Percentiles rank a stretch among this genome's conserved stretches.
Conservation (phyloP, 2,888 invertebrate genomes). For the Plagiodera versicolora region DNA sequence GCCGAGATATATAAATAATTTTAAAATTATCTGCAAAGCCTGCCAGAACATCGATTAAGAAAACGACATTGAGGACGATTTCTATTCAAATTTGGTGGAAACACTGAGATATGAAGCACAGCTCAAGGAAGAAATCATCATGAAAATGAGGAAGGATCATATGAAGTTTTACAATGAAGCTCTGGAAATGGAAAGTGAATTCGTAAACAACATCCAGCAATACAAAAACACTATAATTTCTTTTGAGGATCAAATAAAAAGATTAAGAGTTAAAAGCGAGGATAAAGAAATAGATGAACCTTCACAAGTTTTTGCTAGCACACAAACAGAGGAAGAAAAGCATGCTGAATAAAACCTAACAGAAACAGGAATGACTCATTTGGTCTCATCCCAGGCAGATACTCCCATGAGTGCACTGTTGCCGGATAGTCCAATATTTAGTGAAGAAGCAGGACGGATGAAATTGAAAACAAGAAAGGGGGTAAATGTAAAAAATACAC, state of each 20-base stretch:
- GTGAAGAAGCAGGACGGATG: background rate
- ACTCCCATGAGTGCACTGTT: background rate
- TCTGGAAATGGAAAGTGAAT: too few species aligned
- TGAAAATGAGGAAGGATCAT: background rate
- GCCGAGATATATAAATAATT: background rate
- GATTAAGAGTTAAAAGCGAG: too few species aligned
- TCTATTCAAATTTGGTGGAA: background rate
- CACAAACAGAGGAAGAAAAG: too few species aligned
- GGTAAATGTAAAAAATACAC: background rate
- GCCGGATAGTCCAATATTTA: background rate
- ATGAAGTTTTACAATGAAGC: too few species aligned
- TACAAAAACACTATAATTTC: background rate
- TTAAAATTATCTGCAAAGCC: slow-evolving; percentile 1
- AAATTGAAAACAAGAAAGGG: background rate
- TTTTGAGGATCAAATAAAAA: background rate
- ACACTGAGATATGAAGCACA: too few species aligned
- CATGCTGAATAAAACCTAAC: background rate
- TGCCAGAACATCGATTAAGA: background rate
- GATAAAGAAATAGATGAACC: too few species aligned
- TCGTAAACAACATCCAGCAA: too few species aligned
- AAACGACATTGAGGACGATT: background rate
- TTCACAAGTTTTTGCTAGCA: too few species aligned
- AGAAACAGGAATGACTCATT: background rate
- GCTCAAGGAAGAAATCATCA: background rate
- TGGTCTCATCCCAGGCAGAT: background rate